Evolutionary conservation across 2,113 vertebrate species (phyloP).

Genomic region (Scophthalmus maximus): DNA sequence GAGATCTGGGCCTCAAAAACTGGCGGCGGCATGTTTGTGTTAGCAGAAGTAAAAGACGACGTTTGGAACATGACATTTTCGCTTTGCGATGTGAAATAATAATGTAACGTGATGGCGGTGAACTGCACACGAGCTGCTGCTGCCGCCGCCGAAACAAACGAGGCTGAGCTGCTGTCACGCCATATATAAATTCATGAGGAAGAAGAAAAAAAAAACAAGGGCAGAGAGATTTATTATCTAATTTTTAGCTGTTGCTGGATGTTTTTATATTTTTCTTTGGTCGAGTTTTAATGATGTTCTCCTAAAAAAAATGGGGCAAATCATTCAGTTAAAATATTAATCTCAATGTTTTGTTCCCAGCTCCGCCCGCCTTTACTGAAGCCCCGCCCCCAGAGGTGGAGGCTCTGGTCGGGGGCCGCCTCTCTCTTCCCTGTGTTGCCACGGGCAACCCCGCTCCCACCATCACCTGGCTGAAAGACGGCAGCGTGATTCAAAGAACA

Average conservation of each 20-base stretch:
- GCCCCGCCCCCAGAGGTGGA: constrained; percentile 85
- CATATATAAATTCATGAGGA: neutral
- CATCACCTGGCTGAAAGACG: constrained; percentile 88
- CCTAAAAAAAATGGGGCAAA: no score
- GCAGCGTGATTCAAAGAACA: constrained; percentile 70
- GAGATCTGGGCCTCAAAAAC: constrained; percentile 27
- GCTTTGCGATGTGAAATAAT: constrained; percentile 27
- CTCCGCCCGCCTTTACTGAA: constrained; percentile 87
- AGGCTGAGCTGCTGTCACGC: constrained; percentile 36
- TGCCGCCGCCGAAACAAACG: constrained; percentile 36
- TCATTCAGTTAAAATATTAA: neutral
- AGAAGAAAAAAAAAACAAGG: neutral
- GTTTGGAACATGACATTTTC: constrained; percentile 33
- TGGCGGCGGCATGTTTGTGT: constrained; percentile 17
- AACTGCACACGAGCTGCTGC: constrained; percentile 15
- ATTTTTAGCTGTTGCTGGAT: neutral
- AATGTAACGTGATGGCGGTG: constrained; percentile 27
- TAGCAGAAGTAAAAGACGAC: constrained; percentile 10
- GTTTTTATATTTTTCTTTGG: neutral
- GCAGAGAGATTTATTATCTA: constrained; percentile 9
- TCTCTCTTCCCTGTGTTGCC: constrained; percentile 87
- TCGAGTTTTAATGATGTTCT: no score
- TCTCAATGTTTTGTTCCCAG: constrained; percentile 67
- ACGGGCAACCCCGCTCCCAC: constrained; percentile 87
- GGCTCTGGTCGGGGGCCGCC: constrained; percentile 75